phyloP scores from a whole-genome alignment of 1,140 invertebrate species.

The Callitettix versicolor region DNA sequence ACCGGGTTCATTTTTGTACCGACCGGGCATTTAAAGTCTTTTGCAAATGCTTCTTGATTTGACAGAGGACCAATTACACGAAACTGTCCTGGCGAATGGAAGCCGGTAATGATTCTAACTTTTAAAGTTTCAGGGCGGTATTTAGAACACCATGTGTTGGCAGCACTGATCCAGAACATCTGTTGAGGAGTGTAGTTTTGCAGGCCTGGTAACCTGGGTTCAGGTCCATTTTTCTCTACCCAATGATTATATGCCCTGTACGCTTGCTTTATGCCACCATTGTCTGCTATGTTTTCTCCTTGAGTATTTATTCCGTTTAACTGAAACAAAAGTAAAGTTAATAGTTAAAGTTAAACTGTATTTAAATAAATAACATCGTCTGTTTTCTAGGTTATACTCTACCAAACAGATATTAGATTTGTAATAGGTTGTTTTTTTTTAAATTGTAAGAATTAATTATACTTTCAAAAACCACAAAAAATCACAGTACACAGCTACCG shows the following conservation, averaged over 20 bases:
- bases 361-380: constrained; percentile 14
- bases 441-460: too few relatives aligned
- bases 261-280: constrained; percentile 78
- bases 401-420: too few relatives aligned
- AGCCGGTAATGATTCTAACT: constrained; percentile 35
- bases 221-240: constrained; percentile 48
- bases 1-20: constrained; percentile 78
- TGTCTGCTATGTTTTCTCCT: constrained; percentile 88
- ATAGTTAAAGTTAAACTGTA: background rate
- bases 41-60: constrained; percentile 78
- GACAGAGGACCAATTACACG: constrained; percentile 80
- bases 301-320: constrained; percentile 80
- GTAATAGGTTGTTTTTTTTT: too few relatives aligned
- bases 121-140: constrained; percentile 40
- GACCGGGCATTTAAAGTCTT: constrained; percentile 76
- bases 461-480: too few relatives aligned
- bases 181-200: constrained; percentile 48
- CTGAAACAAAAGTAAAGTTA: constrained; percentile 39
- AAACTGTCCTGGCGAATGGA: constrained; percentile 68
- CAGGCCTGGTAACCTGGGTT: constrained; percentile 50
- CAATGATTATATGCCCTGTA: constrained; percentile 70
- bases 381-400: constrained; percentile 34
- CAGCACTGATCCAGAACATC: constrained; percentile 66
- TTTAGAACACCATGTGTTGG: constrained; percentile 55
- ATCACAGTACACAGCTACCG: too few relatives aligned